Evolutionary conservation across 2,797 vertebrate genomes (phyloP), one percentile per base, ranked within the genome.

Genomic region (Austrolebias charrua): DNA sequence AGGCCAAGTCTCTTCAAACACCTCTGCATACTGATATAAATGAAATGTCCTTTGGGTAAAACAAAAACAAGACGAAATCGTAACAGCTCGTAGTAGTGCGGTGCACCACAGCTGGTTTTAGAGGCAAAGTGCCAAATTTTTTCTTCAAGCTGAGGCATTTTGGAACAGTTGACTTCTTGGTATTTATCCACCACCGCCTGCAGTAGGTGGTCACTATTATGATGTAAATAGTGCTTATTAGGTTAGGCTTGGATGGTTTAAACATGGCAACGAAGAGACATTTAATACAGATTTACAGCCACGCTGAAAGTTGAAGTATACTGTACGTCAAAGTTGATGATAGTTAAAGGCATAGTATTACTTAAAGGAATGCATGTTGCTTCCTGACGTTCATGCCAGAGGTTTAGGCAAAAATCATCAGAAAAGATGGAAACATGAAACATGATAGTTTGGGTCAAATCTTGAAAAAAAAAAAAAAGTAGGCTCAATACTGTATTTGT

Each of bases 51-150:
- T 19, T 5, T 6, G 15, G 31, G 47, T 47, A 40, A 73, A 40
- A 11, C 35, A 47, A 52, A 51, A 53, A 42, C 0, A 1, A 31
- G 33, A 2, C 19, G 29, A 71, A 65, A 67, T 1, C 50, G 49
- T 54, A 56, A 58, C 7, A 24, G 14, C 54, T 31, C 50, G 60
- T 56, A 47, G n/a, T 0, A 16, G n/a, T 71, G 40, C 49, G 48
- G 44, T 55, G 65, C 19, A 45, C 24, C 75, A 71, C 83, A 85
- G 78, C 83, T 79, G 81, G 82, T 66, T 63, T 55, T 44, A 5
- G 1, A 68, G 76, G 70, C 66, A 60, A 53, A 28, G n/a, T 38
- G 85, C 69, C 79, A 86, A 12, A 4, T 44, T 49, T 58, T 35
- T 40, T 40, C 7, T 19, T 20, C 46, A 43, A 56, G 46, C 48